phyloP scores from a whole-genome alignment of 2,113 vertebrate species.

The Apteryx owenii region DNA sequence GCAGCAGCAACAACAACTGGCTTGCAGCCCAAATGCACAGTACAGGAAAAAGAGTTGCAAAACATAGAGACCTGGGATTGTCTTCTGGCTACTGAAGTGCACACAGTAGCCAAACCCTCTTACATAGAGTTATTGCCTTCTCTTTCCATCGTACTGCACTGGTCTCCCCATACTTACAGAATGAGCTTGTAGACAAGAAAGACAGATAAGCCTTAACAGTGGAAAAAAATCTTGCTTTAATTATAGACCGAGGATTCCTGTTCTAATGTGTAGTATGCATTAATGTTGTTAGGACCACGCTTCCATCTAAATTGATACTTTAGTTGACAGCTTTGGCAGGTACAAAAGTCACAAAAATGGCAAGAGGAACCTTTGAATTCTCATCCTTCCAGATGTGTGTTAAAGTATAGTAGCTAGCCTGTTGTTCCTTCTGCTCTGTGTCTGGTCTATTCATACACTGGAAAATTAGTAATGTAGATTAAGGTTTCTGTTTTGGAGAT shows the following conservation, averaged over 20 bases:
- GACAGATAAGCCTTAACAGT: neutral
- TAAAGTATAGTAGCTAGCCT: neutral
- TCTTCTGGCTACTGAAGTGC: neutral
- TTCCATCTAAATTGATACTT: neutral
- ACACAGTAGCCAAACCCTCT: accelerated
- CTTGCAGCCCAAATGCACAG: neutral
- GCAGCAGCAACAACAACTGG: neutral
- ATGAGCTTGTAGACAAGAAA: neutral
- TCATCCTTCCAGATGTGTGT: neutral
- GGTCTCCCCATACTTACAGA: neutral
- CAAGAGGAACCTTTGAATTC: neutral
- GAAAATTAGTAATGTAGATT: neutral
- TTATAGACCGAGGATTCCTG: neutral
- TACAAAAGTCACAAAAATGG: neutral
- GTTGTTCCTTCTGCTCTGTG: neutral
- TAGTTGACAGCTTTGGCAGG: neutral
- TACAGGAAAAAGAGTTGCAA: neutral
- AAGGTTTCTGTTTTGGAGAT: neutral
- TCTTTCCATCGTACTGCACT: neutral
- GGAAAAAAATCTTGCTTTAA: neutral
- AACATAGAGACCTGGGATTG: neutral
- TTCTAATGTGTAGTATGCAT: neutral
- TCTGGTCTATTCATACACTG: neutral
- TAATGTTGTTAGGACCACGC: neutral
- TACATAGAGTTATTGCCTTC: neutral